Base-by-base conservation (phyloP, 2,797 vertebrate genomes). In the Rhyacichthys aspro region DNA sequence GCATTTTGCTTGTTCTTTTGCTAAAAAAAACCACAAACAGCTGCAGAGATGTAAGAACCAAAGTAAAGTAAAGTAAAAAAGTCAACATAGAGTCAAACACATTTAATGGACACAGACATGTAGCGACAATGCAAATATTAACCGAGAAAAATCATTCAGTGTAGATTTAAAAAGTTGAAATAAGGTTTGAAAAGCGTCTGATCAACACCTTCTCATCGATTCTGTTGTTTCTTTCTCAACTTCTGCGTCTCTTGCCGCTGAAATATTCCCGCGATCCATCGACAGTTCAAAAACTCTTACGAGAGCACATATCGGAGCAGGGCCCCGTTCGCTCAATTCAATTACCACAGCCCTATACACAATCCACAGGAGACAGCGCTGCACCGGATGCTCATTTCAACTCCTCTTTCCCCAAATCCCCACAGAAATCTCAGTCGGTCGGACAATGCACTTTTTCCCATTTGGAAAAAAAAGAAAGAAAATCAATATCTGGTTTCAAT, bases 401-500 rank as follows among this genome's bases (percentile, higher is more conserved):
- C 87, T 91, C 89, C 78, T 91, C 88, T 88, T 87, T 87, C 78
- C 79, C 84, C 85, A 93, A 93, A 93, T 92, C 91, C 92, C 92
- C 88, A 88, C 77, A 93, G 92, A 92, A 93, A 93, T 93, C 91
- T 92, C 88, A 86, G 90, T 87, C 78, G 63, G 72, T 86, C 63
- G 81, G 88, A 91, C 92, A 92, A 90, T 92, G 89, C 89, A 87
- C 90, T 90, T 92, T 93, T 93, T 88, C 86, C 89, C 87, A 86
- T 90, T 90, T 88, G 86, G 15, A 75, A 90, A 92, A 90, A 90
- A 92, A 90, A 87, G 83, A 92, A 92, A 90, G 88, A 89, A 92
- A 93, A 93, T 93, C 92, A 91, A 93, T 93, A 93, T 89, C 90
- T 92, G 91, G 90, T 93, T 92, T 93, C 92, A 93, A 93, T 93